These are phyloP conservation scores for Xenentodon cancila DNA, from an alignment of 2,797 vertebrate species.

Conservation along the genomic window DNA sequence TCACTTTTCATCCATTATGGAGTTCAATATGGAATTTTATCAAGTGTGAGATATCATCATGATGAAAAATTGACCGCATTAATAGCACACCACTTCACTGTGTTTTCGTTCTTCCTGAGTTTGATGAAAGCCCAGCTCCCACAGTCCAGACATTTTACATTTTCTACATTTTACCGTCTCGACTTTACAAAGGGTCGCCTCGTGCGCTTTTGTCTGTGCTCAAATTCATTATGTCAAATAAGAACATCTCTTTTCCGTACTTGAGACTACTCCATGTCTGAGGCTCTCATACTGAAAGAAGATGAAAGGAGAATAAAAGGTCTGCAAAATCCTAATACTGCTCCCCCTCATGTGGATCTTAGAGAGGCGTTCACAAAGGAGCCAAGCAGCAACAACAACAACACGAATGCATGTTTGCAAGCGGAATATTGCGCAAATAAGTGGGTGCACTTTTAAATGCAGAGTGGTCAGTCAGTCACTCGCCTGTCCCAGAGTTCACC, in stretches of 20 bases:
- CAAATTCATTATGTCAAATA: conserved; percentile 54
- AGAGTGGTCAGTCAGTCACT: conserved; percentile 64
- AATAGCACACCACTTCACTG: conserved; percentile 29
- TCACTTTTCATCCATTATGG: conserved; percentile 65
- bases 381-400: conserved; percentile 20
- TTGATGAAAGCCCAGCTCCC: conserved; percentile 21
- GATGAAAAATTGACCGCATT: conserved; percentile 49
- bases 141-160: conserved; percentile 10
- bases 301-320: conserved; percentile 66
- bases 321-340: conserved; percentile 52
- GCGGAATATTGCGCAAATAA: conserved; percentile 41
- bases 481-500: conserved; percentile 22
- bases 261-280: conserved; percentile 54
- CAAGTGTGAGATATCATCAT: conserved; percentile 40
- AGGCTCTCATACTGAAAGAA: conserved; percentile 56
- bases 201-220: conserved; percentile 6
- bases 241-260: conserved; percentile 47
- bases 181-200: conserved; percentile 22
- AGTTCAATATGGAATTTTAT: conserved; percentile 53
- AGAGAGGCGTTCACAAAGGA: conserved; percentile 53
- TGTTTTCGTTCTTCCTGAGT: conserved; percentile 29
- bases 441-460: conserved; percentile 68
- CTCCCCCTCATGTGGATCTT: conserved; percentile 38
- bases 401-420: conserved; percentile 37
- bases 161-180: conserved; percentile 13